Evolutionary conservation across 2,797 vertebrate genomes (phyloP), one percentile per base, ranked within the genome.

Genomic region (Euphonia xanthogaster): DNA sequence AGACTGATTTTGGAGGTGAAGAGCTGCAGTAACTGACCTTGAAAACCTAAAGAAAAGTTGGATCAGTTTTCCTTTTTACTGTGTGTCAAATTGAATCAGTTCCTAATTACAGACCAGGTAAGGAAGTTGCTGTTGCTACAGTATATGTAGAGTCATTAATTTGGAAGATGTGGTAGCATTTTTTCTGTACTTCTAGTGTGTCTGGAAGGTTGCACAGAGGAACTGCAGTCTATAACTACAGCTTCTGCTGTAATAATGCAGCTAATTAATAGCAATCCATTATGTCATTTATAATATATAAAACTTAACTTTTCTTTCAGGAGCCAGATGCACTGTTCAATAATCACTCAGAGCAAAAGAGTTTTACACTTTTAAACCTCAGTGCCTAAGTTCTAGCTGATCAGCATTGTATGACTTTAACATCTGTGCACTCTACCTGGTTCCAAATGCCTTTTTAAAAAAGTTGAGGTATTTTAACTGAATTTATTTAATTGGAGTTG

Each of bases 371-470:
- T 95, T 83, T 77, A 94, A 93, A 93, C 54, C 30, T 90, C 58
- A 68, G 1, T 71, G 65, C 39, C 42, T 71, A 67, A 86, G 75
- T 94, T 94, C 84, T 93, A 83, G 53, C 35, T 96, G 89, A 82
- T 95, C 75, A 89, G 45, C 35, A 83, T 22, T 94, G 91, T 93
- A 91, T 95, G 72, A 91, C 78, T 94, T 80, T 37, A 57, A 91
- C 89, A 96, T 89, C 89, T 94, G 96, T 72, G 81, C 57, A 54
- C 22, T 83, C 55, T 50, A 93, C 84, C 9, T 73, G 40, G 42
- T 81, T 94, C 39, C 61, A 94, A 94, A 83, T 19, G 11, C 9
- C n/a, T 61, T 87, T 86, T 91, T 30, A 0, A 20, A 82, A 75
- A 90, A 40, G 27, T 23, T 67, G 5, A 0, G 0, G 0, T 0